Evolutionary conservation across 2,888 invertebrate species (phyloP).

Genomic region (Beris morrisii): DNA sequence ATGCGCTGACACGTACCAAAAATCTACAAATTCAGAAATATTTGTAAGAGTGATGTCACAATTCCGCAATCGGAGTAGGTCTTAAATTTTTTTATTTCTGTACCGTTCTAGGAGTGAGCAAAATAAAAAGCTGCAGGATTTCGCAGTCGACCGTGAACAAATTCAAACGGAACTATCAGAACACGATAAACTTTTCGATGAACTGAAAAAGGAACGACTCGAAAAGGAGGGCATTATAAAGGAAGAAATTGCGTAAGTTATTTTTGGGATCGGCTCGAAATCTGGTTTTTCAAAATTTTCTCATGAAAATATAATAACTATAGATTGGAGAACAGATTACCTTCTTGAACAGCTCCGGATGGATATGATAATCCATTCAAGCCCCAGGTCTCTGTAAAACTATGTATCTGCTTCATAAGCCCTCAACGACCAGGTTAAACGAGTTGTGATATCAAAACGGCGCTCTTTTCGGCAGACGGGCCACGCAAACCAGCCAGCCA

Average conservation of each 20-base stretch:
- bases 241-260: slow-evolving; percentile 51
- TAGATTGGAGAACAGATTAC: too few species aligned
- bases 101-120: slow-evolving; percentile 58
- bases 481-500: too few species aligned
- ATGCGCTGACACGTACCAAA: slow-evolving; percentile 68
- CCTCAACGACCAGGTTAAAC: too few species aligned
- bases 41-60: slow-evolving; percentile 57
- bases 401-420: too few species aligned
- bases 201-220: slow-evolving; percentile 55
- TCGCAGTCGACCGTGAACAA: slow-evolving; percentile 64
- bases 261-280: neutral
- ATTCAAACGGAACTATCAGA: slow-evolving; percentile 61
- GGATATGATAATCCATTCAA: too few species aligned
- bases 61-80: neutral
- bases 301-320: too few species aligned
- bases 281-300: too few species aligned
- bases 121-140: slow-evolving; percentile 62
- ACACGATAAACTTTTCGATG: slow-evolving; percentile 48
- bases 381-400: too few species aligned
- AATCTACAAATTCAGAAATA: slow-evolving; percentile 74
- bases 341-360: too few species aligned
- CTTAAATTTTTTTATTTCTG: slow-evolving; percentile 5
- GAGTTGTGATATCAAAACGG: too few species aligned
- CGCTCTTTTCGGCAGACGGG: too few species aligned
- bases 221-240: slow-evolving; percentile 54